phyloP scores from a whole-genome alignment of 1,140 invertebrate species.

The Goniozus legneri region DNA sequence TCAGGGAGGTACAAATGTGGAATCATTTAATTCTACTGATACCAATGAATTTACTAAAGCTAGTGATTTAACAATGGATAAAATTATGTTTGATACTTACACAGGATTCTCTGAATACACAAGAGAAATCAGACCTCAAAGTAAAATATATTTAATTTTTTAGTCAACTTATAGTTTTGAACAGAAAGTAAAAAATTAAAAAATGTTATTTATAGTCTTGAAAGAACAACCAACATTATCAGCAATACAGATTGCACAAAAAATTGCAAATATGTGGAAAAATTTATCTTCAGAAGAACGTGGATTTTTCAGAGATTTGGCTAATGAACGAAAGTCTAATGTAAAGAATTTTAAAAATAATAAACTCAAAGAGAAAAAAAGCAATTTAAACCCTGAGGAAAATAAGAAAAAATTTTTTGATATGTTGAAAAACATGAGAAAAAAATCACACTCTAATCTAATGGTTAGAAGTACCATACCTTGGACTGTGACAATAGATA shows the following conservation, averaged over 20 bases:
- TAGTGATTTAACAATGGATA: slow-evolving; percentile 28
- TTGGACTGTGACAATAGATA: slow-evolving; percentile 26
- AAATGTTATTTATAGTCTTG: slow-evolving; percentile 19
- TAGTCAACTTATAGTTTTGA: neutral
- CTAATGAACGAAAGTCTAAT: slow-evolving; percentile 15
- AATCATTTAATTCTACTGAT: slow-evolving; percentile 5
- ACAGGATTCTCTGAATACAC: slow-evolving; percentile 45
- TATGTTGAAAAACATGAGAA: slow-evolving; percentile 36
- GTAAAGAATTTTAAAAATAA: neutral
- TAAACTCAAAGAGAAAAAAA: slow-evolving; percentile 15
- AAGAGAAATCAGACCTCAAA: slow-evolving; percentile 32
- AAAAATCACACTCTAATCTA: slow-evolving; percentile 19
- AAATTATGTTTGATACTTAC: too few relatives aligned
- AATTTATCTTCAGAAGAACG: slow-evolving; percentile 45
- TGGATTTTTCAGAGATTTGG: slow-evolving; percentile 46
- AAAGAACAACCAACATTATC: slow-evolving; percentile 41
- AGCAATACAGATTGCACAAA: slow-evolving; percentile 42
- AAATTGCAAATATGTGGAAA: slow-evolving; percentile 46
- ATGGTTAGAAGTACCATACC: slow-evolving; percentile 26
- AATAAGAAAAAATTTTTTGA: slow-evolving; percentile 31
- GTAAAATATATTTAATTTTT: slow-evolving; percentile 35
- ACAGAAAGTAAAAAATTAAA: neutral
- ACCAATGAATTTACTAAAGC: neutral
- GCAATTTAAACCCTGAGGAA: slow-evolving; percentile 8
- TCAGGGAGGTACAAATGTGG: slow-evolving; percentile 25